Conservation (phyloP, 2,888 invertebrate species). For the Drosophila neonasuta region DNA sequence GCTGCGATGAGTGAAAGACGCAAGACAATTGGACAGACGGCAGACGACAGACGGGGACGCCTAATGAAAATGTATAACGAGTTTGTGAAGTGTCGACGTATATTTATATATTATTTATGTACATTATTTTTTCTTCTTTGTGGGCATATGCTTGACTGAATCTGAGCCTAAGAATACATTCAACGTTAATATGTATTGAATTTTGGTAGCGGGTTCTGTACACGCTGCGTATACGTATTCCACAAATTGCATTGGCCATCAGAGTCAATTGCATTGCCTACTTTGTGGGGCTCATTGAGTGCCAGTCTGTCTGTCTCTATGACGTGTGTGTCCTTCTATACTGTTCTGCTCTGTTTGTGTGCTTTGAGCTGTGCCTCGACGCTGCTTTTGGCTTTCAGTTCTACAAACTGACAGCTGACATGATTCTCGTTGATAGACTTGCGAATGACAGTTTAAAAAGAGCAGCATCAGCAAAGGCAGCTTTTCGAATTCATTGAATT, state of each 20-base stretch:
- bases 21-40: neutral
- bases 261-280: slow-evolving; percentile 42
- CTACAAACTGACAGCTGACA: slow-evolving; percentile 38
- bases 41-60: slow-evolving; percentile 1
- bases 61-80: slow-evolving; percentile 69
- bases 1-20: slow-evolving; percentile 1
- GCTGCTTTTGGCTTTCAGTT: slow-evolving; percentile 30
- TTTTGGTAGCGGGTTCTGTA: neutral
- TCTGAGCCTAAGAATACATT: slow-evolving; percentile 15
- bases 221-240: slow-evolving; percentile 38
- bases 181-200: slow-evolving; percentile 10
- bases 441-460: slow-evolving; percentile 15
- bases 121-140: slow-evolving; percentile 14
- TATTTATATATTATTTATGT: slow-evolving; percentile 60
- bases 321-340: neutral
- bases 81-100: slow-evolving; percentile 59
- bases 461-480: neutral
- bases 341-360: neutral
- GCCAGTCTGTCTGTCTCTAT: neutral
- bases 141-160: slow-evolving; percentile 38
- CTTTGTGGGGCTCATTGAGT: slow-evolving; percentile 30
- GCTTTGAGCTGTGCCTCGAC: neutral
- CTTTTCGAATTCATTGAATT: neutral
- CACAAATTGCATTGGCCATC: slow-evolving; percentile 32
- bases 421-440: slow-evolving; percentile 13